Evolutionary conservation across 2,888 invertebrate species (phyloP).

Genomic region (Erebia epiphron): DNA sequence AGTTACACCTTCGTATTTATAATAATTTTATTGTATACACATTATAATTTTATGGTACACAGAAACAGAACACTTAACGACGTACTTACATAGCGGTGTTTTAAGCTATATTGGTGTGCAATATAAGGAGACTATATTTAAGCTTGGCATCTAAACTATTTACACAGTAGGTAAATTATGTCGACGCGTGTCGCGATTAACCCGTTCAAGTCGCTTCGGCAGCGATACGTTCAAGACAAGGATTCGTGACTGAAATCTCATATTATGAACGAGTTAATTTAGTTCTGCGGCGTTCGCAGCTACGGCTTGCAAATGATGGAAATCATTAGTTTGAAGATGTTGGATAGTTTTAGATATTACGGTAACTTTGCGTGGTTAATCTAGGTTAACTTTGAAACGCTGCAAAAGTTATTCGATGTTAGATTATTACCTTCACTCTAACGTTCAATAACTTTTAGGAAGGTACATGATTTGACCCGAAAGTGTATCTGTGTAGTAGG

Average conservation of each 20-base stretch:
- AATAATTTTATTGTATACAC: too few relatives aligned
- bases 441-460: not conserved
- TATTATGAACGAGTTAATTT: conserved; percentile 61
- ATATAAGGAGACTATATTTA: not conserved
- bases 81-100: not conserved
- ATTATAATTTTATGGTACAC: too few relatives aligned
- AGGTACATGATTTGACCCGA: not conserved
- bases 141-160: conserved; percentile 26
- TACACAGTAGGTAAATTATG: conserved; percentile 51
- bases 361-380: conserved; percentile 12
- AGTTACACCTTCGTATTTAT: too few relatives aligned
- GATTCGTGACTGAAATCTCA: conserved; percentile 68
- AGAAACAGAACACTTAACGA: not conserved
- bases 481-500: too few relatives aligned
- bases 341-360: conserved; percentile 18
- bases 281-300: conserved; percentile 44
- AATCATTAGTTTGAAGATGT: conserved; percentile 23
- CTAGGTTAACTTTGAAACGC: conserved; percentile 12
- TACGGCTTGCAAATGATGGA: conserved; percentile 25
- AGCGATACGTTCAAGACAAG: conserved; percentile 53
- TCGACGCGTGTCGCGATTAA: conserved; percentile 67
- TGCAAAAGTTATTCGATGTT: conserved; percentile 9
- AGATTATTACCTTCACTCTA: not conserved
- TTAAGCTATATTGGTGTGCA: not conserved
- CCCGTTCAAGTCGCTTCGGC: conserved; percentile 54